A percentile compares a stretch with the other conserved stretches of the same genome.
These are phyloP conservation scores for Entomobrya proxima DNA, from an alignment of 2,888 invertebrate genomes.

Conservation along the genomic window DNA sequence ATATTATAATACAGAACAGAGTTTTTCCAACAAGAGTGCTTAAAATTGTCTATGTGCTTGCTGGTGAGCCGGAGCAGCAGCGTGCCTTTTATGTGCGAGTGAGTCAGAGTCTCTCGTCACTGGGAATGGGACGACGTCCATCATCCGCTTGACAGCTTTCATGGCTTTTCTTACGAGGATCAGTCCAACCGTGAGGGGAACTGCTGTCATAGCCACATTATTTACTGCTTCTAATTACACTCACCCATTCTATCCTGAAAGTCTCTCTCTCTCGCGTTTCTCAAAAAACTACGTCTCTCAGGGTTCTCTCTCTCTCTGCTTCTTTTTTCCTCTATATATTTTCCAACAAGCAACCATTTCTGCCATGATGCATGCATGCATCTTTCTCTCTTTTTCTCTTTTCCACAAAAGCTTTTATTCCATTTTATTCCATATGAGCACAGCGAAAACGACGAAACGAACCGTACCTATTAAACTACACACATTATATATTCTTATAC, in stretches of 20 bases:
- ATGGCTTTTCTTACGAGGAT: slow-evolving; percentile 73
- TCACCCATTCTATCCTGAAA: slow-evolving; percentile 63
- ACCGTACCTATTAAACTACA: neutral
- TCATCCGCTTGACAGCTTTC: slow-evolving; percentile 73
- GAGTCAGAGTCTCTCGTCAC: slow-evolving; percentile 70
- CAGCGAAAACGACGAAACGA: slow-evolving; percentile 1
- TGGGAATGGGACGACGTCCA: slow-evolving; percentile 72
- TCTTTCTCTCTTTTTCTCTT: slow-evolving; percentile 15
- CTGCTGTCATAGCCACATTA: slow-evolving; percentile 73
- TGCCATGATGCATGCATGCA: slow-evolving; percentile 37
- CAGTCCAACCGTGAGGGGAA: slow-evolving; percentile 73
- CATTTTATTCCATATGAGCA: slow-evolving; percentile 24
- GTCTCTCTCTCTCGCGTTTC: slow-evolving; percentile 61
- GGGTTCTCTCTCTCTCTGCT: slow-evolving; percentile 43
- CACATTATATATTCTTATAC: neutral
- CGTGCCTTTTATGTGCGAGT: slow-evolving; percentile 29
- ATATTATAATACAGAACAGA: neutral
- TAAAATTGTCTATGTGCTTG: slow-evolving; percentile 55
- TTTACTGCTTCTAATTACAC: slow-evolving; percentile 75
- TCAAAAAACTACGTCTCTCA: slow-evolving; percentile 55
- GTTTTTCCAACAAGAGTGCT: slow-evolving; percentile 56
- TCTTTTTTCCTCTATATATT: slow-evolving; percentile 24
- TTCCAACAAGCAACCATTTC: slow-evolving; percentile 27
- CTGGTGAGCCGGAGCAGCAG: neutral
- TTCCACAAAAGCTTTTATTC: slow-evolving; percentile 28